phyloP scores from a whole-genome alignment of 2,888 invertebrate genomes.

The Strigamia transsilvanica region DNA sequence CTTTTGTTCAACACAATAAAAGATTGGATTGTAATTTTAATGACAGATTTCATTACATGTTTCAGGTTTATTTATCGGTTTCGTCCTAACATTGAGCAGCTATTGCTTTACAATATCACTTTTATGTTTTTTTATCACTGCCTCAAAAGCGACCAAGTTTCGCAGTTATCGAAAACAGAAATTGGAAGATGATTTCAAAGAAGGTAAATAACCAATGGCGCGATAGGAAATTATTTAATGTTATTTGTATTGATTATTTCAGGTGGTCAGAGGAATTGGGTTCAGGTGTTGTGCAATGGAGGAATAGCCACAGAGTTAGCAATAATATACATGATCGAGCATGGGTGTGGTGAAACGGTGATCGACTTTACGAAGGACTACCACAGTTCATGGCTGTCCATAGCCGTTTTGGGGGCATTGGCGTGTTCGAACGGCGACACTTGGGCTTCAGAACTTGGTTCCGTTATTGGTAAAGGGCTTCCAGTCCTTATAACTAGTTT shows the following conservation, averaged over 20 bases:
- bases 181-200: conserved; percentile 80
- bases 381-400: conserved; percentile 77
- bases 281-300: conserved; percentile 87
- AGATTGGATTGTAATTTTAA: conserved; percentile 58
- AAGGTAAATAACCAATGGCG: conserved; percentile 69
- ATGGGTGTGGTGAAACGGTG: conserved; percentile 79
- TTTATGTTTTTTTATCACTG: conserved; percentile 79
- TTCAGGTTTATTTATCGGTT: conserved; percentile 75
- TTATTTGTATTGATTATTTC: conserved; percentile 58
- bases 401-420: conserved; percentile 79
- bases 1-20: no score
- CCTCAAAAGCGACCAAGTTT: conserved; percentile 83
- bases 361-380: conserved; percentile 80
- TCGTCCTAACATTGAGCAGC: conserved; percentile 79
- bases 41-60: conserved; percentile 13
- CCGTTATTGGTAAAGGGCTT: conserved; percentile 74
- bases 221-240: conserved; percentile 52
- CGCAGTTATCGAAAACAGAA: conserved; percentile 69
- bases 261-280: conserved; percentile 88
- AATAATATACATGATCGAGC: conserved; percentile 79
- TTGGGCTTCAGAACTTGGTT: conserved; percentile 88
- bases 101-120: conserved; percentile 78
- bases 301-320: conserved; percentile 85
- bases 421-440: conserved; percentile 88
- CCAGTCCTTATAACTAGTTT: conserved; percentile 80